Base-by-base conservation (phyloP, 2,888 invertebrate genomes). In the Ctena decussata region DNA sequence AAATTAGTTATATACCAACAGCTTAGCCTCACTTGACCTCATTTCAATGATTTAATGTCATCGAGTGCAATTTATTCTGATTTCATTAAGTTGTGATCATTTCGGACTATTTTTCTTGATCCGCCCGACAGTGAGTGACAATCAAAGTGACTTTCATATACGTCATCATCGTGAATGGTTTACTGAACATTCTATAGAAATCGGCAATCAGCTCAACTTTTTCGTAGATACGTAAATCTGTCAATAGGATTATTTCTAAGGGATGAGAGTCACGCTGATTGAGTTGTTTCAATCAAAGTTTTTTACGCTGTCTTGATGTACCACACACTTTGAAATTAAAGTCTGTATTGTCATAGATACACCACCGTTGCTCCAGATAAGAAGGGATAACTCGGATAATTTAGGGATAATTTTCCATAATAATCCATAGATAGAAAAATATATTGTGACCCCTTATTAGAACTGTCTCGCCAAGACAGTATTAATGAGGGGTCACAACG, bases 181-280 rank as follows among this genome's bases (percentile, higher is more conserved):
- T 65, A 65, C 35, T 65, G 65, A 65, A 65, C 21, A 65, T 65
- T 65, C 65, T 65, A 65, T 65, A 35, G 65, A 65, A 65, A 65
- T 18, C 21, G 32, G 35, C 65, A 65, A 30, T 65, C 65, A 35
- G 65, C 8, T 65, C 21, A 35, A 65, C 65, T 65, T 65, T 32
- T 35, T 32, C 18, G 15, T 65, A 35, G 12, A 65, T 32, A 35
- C 15, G 30, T 35, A 65, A 65, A 65, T 3, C 35, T 24, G 65
- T 65, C 65, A 65, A 65, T 65, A 65, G 65, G 65, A 65, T 65
- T 65, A 65, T 21, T 65, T 35, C 35, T 35, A 1, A 35, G 35
- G 65, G 65, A 65, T 65, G 65, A 65, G 65, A 21, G 65, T 35
- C 35, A 32, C 18, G 65, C 65, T 65, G 32, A 65, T 35, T 35